phyloP scores from a whole-genome alignment of 2,888 invertebrate genomes.

The Timema podura region DNA sequence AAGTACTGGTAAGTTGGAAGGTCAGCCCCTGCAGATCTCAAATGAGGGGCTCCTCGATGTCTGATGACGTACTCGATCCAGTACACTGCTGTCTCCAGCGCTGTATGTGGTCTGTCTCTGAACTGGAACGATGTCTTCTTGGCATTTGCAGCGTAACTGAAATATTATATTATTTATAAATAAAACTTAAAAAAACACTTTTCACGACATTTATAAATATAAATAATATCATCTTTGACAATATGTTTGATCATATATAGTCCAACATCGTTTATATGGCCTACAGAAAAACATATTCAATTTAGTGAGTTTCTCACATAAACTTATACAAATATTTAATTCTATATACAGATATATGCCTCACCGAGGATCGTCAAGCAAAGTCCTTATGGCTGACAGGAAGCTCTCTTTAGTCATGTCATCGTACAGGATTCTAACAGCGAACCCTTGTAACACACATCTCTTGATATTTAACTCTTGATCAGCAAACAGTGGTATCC shows the following conservation, averaged over 20 bases:
- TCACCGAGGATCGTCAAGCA: slow-evolving; percentile 38
- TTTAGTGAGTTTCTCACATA: too few species aligned
- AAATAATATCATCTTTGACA: too few species aligned
- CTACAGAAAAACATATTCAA: too few species aligned
- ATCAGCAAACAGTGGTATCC: slow-evolving; percentile 53
- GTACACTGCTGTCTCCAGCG: slow-evolving; percentile 57
- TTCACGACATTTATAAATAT: neutral
- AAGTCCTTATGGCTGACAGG: slow-evolving; percentile 34
- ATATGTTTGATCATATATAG: too few species aligned
- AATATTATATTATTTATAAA: neutral
- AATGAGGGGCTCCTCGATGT: slow-evolving; percentile 53
- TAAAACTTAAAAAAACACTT: neutral
- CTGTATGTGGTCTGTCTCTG: slow-evolving; percentile 54
- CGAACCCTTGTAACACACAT: slow-evolving; percentile 39
- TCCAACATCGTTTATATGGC: too few species aligned
- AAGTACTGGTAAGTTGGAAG: slow-evolving; percentile 46
- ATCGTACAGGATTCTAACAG: slow-evolving; percentile 36
- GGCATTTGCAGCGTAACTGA: slow-evolving; percentile 53
- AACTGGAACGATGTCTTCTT: slow-evolving; percentile 50
- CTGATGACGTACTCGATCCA: slow-evolving; percentile 62
- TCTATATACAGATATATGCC: neutral
- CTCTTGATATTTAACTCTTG: slow-evolving; percentile 41
- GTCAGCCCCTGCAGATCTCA: slow-evolving; percentile 51
- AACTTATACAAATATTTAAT: too few species aligned
- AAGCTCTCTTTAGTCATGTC: slow-evolving; percentile 35